phyloP scores from a whole-genome alignment of 2,113 vertebrate genomes.

The Scortum barcoo region DNA sequence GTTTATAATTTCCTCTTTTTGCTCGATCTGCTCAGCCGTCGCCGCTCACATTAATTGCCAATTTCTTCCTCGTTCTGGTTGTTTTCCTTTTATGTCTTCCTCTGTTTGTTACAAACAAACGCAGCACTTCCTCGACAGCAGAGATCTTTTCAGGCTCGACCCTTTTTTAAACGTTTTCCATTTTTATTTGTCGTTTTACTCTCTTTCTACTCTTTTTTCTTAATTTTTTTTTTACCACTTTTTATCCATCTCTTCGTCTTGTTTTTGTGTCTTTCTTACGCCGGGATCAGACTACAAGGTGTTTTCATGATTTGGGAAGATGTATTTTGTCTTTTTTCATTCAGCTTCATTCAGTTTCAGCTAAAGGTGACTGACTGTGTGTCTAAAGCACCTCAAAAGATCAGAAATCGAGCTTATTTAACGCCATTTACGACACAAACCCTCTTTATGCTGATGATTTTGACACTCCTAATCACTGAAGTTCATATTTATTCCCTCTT shows the following conservation, averaged over 20 bases:
- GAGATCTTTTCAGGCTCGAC: background rate
- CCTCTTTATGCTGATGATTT: too few species aligned
- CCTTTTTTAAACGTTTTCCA: background rate
- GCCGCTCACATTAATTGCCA: background rate
- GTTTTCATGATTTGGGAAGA: background rate
- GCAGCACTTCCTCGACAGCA: background rate
- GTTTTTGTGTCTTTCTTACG: background rate
- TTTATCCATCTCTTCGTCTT: background rate
- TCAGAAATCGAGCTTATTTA: background rate
- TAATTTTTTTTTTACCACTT: background rate
- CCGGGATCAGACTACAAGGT: background rate
- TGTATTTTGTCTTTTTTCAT: too few species aligned
- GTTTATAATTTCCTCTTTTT: slow-evolving; percentile 1
- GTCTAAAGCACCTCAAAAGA: background rate
- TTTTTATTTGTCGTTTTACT: background rate
- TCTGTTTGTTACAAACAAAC: background rate
- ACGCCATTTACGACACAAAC: background rate
- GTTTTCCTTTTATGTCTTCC: slow-evolving; percentile 9
- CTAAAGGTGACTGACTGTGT: too few species aligned
- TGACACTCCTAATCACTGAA: too few species aligned
- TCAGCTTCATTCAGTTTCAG: too few species aligned
- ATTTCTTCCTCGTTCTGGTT: background rate
- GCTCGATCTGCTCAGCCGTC: background rate
- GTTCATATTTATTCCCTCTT: background rate
- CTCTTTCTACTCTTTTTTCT: background rate